Conservation (phyloP, 2,888 invertebrate genomes). For the Drosophila ochracea region DNA sequence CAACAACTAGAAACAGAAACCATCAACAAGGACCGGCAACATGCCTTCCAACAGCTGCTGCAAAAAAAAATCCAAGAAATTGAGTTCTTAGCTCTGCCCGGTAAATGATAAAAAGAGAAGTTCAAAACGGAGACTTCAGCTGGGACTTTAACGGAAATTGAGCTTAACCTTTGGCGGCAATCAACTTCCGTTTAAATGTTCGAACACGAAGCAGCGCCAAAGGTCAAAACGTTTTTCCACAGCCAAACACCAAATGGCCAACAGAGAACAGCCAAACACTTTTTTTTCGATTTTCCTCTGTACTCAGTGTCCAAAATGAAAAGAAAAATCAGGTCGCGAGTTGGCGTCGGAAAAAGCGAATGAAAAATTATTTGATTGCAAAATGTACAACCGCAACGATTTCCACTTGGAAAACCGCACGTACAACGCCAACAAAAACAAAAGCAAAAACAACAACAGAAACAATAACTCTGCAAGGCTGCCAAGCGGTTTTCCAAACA, state of each 20-base stretch:
- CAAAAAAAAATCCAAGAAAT: conserved; percentile 44
- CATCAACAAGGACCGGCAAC: conserved; percentile 31
- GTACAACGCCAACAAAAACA: conserved; percentile 49
- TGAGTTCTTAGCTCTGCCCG: conserved; percentile 65
- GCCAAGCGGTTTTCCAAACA: conserved; percentile 48
- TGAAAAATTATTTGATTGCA: conserved; percentile 80
- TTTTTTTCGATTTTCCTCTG: conserved; percentile 27
- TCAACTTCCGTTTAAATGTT: conserved; percentile 82
- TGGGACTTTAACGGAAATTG: conserved; percentile 76
- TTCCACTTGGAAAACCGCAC: conserved; percentile 68
- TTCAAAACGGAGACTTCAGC: conserved; percentile 23
- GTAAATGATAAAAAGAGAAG: conserved; percentile 12
- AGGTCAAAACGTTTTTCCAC: conserved; percentile 77
- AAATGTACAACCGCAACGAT: conserved; percentile 79
- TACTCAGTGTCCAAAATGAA: conserved; percentile 62
- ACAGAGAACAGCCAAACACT: conserved; percentile 44
- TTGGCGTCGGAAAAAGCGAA: conserved; percentile 68
- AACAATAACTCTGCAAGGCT: conserved; percentile 41
- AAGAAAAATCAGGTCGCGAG: conserved; percentile 80
- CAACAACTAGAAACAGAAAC: conserved; percentile 53
- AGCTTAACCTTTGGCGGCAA: conserved; percentile 79
- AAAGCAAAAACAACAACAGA: conserved; percentile 32
- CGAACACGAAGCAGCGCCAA: conserved; percentile 75
- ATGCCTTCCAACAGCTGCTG: conserved; percentile 60
- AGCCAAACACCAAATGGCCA: conserved; percentile 51